phyloP scores from a whole-genome alignment of 2,113 vertebrate species.

The Lamprotornis superbus region DNA sequence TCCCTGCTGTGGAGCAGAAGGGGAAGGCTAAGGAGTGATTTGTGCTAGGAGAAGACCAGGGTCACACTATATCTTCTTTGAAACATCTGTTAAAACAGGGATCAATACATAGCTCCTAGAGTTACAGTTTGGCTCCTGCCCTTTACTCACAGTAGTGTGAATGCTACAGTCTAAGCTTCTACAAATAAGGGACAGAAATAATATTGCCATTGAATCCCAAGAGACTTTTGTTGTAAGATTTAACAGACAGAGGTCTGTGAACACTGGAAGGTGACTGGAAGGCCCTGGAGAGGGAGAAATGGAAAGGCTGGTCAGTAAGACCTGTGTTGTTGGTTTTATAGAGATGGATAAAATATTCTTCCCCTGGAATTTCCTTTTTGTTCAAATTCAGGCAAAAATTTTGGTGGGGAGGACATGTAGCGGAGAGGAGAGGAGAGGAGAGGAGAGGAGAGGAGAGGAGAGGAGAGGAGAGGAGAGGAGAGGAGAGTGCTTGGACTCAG shows the following conservation, averaged over 20 bases:
- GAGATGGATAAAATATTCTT: neutral
- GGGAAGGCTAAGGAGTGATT: neutral
- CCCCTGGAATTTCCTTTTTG: neutral
- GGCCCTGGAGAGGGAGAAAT: neutral
- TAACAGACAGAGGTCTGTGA: neutral
- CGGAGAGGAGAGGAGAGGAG: neutral
- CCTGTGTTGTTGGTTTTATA: neutral
- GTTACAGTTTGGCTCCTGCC: constrained; percentile 18
- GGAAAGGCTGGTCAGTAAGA: neutral
- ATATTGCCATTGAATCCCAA: neutral
- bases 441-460: neutral
- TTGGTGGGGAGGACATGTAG: neutral
- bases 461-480: neutral
- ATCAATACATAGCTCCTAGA: neutral
- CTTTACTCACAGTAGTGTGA: constrained; percentile 2
- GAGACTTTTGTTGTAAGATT: neutral
- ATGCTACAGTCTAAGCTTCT: neutral
- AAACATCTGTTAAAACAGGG: constrained; percentile 29
- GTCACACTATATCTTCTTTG: neutral
- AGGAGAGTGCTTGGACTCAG: neutral
- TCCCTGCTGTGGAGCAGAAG: neutral
- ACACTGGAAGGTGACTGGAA: neutral
- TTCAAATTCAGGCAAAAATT: neutral
- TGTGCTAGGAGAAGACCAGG: neutral
- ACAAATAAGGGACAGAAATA: neutral